Base-by-base conservation (phyloP, 2,113 vertebrate species). In the Istiophorus platypterus region DNA sequence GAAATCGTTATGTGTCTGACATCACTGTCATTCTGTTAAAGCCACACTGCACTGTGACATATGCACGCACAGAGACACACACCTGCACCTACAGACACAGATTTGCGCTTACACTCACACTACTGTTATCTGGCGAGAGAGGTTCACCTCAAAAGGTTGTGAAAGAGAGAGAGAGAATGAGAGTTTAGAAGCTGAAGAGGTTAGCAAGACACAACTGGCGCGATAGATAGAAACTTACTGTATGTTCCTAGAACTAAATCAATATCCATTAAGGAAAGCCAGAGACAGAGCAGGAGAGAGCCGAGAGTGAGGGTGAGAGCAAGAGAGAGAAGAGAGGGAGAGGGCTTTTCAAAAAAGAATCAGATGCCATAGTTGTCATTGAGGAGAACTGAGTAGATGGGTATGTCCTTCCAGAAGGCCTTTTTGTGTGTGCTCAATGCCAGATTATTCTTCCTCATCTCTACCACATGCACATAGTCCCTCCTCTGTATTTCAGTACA, bases 1-100 rank as follows among this genome's bases (percentile, higher is more conserved):
- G 88, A 94, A 93, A 93, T 93, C 90, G 29, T 91, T 92, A 91
- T 24, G 65, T 91, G 92, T 90, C 91, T 91, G 88, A 89, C 92
- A 91, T 94, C 90, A 85, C 86, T 91, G 91, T 92, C 93, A 93
- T 81, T 91, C 89, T 78, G 85, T 81, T 73, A 84, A 87, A 81
- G 81, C 79, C 76, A 78, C 59, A n/a, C 68, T 62, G 65, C 76
- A 34, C 52, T 76, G 76, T 89, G 85, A 85, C 76, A 82, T 69
- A 47, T 20, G 18, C 73, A 64, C 65, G 59, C 27, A 4, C 22
- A 49, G 27, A 37, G 45, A 24, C 22, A 20, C 47, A 56, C 42
- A 54, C 51, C 22, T 61, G 34, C 63, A 82, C 63, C 5, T 14
- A 72, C 52, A 75, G 72, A 72, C 41, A 76, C 14, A n/a, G 61